Conservation (phyloP, 2,113 vertebrate genomes). For the Numida meleagris region DNA sequence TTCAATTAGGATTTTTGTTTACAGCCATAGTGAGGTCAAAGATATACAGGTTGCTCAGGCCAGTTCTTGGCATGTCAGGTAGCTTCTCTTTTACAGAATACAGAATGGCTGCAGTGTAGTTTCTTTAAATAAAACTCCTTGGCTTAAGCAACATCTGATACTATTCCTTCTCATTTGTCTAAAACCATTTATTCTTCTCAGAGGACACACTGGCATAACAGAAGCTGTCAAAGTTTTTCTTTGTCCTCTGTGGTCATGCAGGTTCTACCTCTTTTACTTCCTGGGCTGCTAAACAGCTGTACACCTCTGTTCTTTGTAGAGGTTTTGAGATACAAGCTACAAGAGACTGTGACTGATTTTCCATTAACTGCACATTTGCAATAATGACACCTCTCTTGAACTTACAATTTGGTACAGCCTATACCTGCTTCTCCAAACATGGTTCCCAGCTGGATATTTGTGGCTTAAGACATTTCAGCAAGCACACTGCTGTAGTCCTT, state of each 20-base stretch:
- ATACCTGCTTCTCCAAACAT: neutral
- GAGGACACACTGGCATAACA: neutral
- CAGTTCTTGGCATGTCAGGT: neutral
- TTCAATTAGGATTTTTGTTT: neutral
- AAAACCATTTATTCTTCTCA: neutral
- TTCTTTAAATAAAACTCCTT: neutral
- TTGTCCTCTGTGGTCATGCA: neutral
- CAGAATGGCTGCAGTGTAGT: neutral
- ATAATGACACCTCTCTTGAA: neutral
- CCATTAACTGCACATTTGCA: neutral
- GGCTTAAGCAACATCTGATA: neutral
- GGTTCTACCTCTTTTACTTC: neutral
- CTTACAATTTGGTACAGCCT: neutral
- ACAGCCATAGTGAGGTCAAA: neutral
- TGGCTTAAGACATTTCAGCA: neutral
- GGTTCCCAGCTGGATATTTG: neutral
- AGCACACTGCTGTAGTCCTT: neutral
- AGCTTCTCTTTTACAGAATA: neutral
- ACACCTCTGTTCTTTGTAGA: neutral
- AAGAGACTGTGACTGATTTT: neutral
- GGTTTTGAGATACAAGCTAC: neutral
- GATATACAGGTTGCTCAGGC: neutral
- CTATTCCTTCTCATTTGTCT: neutral
- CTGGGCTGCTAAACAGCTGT: neutral
- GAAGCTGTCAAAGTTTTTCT: neutral